A percentile compares a stretch with the other conserved stretches of the same genome.
These are phyloP conservation scores for Drosophila robusta DNA, from an alignment of 2,888 invertebrate species.

Conservation along the genomic window DNA sequence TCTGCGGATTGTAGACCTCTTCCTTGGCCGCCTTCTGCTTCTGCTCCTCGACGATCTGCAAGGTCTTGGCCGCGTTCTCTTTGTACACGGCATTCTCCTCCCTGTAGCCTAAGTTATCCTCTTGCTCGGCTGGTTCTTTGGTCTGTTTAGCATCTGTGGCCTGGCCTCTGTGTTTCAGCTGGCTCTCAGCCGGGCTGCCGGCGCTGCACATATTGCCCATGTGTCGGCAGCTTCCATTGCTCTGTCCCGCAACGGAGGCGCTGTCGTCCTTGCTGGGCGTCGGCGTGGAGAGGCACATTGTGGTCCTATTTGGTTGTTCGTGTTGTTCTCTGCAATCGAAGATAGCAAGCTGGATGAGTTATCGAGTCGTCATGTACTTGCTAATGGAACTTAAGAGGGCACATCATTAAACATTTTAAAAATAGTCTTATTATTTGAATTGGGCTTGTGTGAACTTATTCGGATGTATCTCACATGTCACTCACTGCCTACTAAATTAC, in stretches of 20 bases:
- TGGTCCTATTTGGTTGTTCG: background rate
- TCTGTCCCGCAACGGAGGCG: slow-evolving; percentile 12
- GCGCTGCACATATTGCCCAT: slow-evolving; percentile 38
- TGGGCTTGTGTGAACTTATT: slow-evolving; percentile 43
- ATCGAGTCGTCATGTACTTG: slow-evolving; percentile 37
- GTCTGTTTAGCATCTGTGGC: slow-evolving; percentile 56
- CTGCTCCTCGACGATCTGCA: slow-evolving; percentile 16
- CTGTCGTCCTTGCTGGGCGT: slow-evolving; percentile 37
- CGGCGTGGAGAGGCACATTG: slow-evolving; percentile 81
- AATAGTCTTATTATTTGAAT: slow-evolving; percentile 24
- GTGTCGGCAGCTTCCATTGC: slow-evolving; percentile 44
- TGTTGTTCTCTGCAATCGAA: slow-evolving; percentile 26
- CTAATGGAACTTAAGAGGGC: slow-evolving; percentile 52
- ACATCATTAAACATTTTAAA: slow-evolving; percentile 31
- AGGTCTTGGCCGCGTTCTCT: slow-evolving; percentile 43
- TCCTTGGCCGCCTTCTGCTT: slow-evolving; percentile 39
- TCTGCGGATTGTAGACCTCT: slow-evolving; percentile 86
- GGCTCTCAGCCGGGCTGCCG: slow-evolving; percentile 10
- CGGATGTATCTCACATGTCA: slow-evolving; percentile 26
- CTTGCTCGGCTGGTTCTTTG: slow-evolving; percentile 45
- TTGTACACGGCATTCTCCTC: slow-evolving; percentile 82
- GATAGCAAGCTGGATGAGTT: slow-evolving; percentile 29
- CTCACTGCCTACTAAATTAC: slow-evolving; percentile 11
- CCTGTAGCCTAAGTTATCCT: slow-evolving; percentile 75
- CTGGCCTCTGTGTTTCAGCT: slow-evolving; percentile 56